phyloP scores from a whole-genome alignment of 2,888 invertebrate species.

The Cheiracanthium punctorium region DNA sequence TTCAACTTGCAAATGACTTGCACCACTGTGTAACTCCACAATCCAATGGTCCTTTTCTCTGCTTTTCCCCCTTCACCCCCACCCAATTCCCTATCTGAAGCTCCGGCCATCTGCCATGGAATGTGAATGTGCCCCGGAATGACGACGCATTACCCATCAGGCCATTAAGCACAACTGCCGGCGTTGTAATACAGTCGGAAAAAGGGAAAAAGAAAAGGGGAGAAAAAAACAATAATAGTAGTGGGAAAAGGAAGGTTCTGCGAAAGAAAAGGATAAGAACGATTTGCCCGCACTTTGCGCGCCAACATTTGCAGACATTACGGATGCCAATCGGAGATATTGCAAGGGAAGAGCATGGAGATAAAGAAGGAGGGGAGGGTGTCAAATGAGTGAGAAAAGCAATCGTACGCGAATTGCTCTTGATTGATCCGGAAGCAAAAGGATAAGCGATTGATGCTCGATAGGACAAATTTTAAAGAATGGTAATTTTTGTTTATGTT shows the following conservation, averaged over 20 bases:
- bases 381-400: background rate
- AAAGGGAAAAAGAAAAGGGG: conserved; percentile 39
- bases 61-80: conserved; percentile 20
- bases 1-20: background rate
- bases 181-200: conserved; percentile 68
- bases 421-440: background rate
- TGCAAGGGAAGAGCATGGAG: background rate
- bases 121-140: conserved; percentile 44
- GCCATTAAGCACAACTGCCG: conserved; percentile 68
- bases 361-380: background rate
- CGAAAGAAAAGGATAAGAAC: background rate
- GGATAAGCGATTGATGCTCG: too few species aligned
- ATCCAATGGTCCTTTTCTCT: conserved; percentile 32
- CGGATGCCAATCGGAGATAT: conserved; percentile 49
- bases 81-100: background rate
- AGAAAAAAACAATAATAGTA: conserved; percentile 1
- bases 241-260: background rate
- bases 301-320: conserved; percentile 62
- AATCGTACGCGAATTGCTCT: background rate
- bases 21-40: background rate
- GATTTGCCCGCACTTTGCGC: background rate
- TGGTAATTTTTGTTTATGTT: too few species aligned
- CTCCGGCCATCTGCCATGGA: conserved; percentile 57
- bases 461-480: too few species aligned
- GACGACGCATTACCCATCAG: conserved; percentile 64